phyloP scores from a whole-genome alignment of 2,888 invertebrate genomes.

The Lissocephala sabroskyi region DNA sequence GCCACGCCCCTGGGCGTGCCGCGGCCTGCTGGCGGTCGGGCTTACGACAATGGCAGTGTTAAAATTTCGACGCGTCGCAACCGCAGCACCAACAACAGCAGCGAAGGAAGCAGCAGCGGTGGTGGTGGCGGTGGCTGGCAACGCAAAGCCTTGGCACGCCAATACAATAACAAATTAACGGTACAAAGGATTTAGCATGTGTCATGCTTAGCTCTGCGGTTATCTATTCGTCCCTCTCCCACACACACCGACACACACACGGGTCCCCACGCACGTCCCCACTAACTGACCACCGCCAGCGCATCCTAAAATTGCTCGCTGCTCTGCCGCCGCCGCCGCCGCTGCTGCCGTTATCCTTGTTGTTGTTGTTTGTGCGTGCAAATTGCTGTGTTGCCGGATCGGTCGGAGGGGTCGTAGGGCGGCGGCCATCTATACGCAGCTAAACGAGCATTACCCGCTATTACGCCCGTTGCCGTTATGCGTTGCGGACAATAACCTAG shows the following conservation, averaged over 20 bases:
- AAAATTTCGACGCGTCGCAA: conserved; percentile 41
- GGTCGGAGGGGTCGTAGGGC: not conserved
- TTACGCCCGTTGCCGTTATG: conserved; percentile 59
- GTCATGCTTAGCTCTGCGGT: conserved; percentile 54
- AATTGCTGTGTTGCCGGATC: conserved; percentile 34
- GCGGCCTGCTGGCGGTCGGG: conserved; percentile 44
- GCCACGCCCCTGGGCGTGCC: not conserved
- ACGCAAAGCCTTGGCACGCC: conserved; percentile 48
- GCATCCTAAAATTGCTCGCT: not conserved
- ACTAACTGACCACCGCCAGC: not conserved
- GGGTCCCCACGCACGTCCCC: too few relatives aligned
- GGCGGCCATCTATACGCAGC: conserved; percentile 27
- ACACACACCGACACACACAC: not conserved
- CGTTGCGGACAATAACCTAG: conserved; percentile 14
- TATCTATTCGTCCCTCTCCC: conserved; percentile 14
- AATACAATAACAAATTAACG: conserved; percentile 63
- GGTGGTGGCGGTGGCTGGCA: not conserved
- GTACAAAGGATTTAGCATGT: conserved; percentile 62
- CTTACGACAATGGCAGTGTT: conserved; percentile 54
- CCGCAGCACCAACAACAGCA: too few relatives aligned
- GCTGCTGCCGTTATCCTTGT: too few relatives aligned
- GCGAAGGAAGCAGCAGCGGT: too few relatives aligned
- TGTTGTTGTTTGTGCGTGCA: conserved; percentile 50
- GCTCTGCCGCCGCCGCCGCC: too few relatives aligned
- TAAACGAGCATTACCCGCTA: conserved; percentile 57